Evolutionary conservation across 30 jellyfish, hydroid and myxozoan genomes (phyloP).

Genomic region (Haliclystus octoradiatus): DNA sequence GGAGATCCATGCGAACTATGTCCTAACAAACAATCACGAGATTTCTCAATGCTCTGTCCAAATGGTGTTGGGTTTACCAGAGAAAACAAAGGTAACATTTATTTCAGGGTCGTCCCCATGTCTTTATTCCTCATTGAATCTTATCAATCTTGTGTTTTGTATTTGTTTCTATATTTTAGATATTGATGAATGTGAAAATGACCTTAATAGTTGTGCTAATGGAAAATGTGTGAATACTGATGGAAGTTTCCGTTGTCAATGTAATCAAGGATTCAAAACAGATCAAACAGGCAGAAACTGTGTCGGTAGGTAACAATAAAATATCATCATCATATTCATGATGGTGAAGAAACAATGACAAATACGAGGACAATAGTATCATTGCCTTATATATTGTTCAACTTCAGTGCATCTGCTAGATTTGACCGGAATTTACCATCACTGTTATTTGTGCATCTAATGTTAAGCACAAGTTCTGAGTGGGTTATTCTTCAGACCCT

Average conservation of each 20-base stretch:
- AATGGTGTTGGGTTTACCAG: slow-evolving; percentile 80
- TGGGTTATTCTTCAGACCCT: too few species aligned
- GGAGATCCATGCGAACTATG: slow-evolving; percentile 96
- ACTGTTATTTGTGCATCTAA: too few species aligned
- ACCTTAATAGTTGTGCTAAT: slow-evolving; percentile 56
- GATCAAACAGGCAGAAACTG: slow-evolving; percentile 51
- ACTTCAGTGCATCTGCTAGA: too few species aligned
- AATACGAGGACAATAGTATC: too few species aligned
- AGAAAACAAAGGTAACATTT: slow-evolving; percentile 54
- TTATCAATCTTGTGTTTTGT: background rate
- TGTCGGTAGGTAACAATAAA: slow-evolving; percentile 57
- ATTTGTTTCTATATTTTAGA: too few species aligned
- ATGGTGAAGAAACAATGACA: too few species aligned
- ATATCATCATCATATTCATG: too few species aligned
- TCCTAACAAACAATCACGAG: slow-evolving; percentile 70
- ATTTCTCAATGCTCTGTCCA: slow-evolving; percentile 71
- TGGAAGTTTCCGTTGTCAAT: slow-evolving; percentile 93
- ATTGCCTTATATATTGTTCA: too few species aligned
- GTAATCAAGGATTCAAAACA: slow-evolving; percentile 58
- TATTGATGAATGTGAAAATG: slow-evolving; percentile 75
- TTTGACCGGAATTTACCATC: too few species aligned
- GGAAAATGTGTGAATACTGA: slow-evolving; percentile 92
- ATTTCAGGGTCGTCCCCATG: too few species aligned
- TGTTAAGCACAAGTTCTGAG: too few species aligned
- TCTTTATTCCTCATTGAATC: too few species aligned